A percentile compares a stretch with the other conserved stretches of the same genome.
Evolutionary conservation across 92 coral and sea anemone species (phyloP).

Genomic region (Palythoa grandis): DNA sequence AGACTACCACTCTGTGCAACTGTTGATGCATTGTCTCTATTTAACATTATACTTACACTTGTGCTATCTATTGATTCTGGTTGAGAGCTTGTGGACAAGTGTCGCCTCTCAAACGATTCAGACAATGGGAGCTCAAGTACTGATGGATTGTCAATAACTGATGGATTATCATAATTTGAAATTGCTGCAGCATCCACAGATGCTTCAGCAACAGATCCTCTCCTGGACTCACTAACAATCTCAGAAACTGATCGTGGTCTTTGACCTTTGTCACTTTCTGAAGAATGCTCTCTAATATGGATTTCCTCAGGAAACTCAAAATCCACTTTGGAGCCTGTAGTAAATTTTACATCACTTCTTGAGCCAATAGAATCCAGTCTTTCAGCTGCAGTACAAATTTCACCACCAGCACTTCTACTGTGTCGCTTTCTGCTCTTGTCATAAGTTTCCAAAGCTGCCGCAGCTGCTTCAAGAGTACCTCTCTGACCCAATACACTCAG

Average conservation of each 20-base stretch:
- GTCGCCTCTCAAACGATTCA: slow-evolving; percentile 69
- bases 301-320: slow-evolving; percentile 54
- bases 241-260: slow-evolving; percentile 84
- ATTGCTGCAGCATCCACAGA: slow-evolving; percentile 35
- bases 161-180: slow-evolving; percentile 52
- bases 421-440: slow-evolving; percentile 60
- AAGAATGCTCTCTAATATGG: slow-evolving; percentile 64
- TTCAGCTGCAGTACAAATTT: slow-evolving; percentile 28
- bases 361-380: slow-evolving; percentile 54
- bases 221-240: slow-evolving; percentile 60
- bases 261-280: slow-evolving; percentile 56
- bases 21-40: slow-evolving; percentile 90
- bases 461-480: slow-evolving; percentile 75
- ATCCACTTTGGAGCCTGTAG: slow-evolving; percentile 49
- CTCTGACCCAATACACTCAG: slow-evolving; percentile 71
- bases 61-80: slow-evolving; percentile 92
- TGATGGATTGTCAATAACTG: slow-evolving; percentile 72
- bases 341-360: slow-evolving; percentile 39
- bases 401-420: slow-evolving; percentile 57
- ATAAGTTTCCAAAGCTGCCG: slow-evolving; percentile 73
- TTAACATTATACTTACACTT: slow-evolving; percentile 61
- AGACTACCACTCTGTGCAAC: slow-evolving; percentile 90
- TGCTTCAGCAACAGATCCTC: slow-evolving; percentile 37
- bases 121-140: slow-evolving; percentile 70
- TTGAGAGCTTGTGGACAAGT: slow-evolving; percentile 83